Evolutionary conservation across 2,888 invertebrate species (phyloP).

Genomic region (Eustalomyia histrio): DNA sequence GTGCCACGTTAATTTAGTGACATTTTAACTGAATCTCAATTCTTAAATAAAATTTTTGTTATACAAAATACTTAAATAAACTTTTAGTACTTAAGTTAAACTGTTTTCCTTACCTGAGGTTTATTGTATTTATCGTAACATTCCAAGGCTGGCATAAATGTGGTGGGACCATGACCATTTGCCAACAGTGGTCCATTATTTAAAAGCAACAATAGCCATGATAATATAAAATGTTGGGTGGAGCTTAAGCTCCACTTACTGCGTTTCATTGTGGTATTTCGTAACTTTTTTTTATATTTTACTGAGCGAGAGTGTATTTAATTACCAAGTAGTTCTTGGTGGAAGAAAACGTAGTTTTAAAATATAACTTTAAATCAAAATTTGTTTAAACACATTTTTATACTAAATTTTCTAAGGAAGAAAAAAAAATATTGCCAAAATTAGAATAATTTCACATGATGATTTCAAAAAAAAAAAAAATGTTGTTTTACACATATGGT

Average conservation of each 20-base stretch:
- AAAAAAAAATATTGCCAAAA: background rate
- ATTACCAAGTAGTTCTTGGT: conserved; percentile 31
- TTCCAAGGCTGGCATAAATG: conserved; percentile 78
- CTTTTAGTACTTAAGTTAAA: background rate
- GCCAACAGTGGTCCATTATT: conserved; percentile 66
- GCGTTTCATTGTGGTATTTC: conserved; percentile 72
- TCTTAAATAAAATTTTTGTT: too few relatives aligned
- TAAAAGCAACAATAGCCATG: conserved; percentile 66
- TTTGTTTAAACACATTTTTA: background rate
- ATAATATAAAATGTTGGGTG: conserved; percentile 65
- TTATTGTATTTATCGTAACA: conserved; percentile 82
- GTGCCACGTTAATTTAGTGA: too few relatives aligned
- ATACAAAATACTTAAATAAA: too few relatives aligned
- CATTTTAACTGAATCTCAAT: too few relatives aligned
- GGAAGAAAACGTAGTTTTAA: conserved; percentile 20
- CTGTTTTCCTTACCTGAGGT: conserved; percentile 80
- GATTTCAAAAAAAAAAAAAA: background rate
- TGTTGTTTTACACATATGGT: background rate
- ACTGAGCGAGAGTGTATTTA: conserved; percentile 8
- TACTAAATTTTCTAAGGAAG: conserved; percentile 42
- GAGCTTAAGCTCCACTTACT: conserved; percentile 74
- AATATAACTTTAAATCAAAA: background rate
- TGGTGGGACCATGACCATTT: conserved; percentile 69
- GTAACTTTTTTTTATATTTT: conserved; percentile 29
- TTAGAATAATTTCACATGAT: background rate